Base-by-base conservation (phyloP, 2,888 invertebrate species). In the Pediacus dermestoides region DNA sequence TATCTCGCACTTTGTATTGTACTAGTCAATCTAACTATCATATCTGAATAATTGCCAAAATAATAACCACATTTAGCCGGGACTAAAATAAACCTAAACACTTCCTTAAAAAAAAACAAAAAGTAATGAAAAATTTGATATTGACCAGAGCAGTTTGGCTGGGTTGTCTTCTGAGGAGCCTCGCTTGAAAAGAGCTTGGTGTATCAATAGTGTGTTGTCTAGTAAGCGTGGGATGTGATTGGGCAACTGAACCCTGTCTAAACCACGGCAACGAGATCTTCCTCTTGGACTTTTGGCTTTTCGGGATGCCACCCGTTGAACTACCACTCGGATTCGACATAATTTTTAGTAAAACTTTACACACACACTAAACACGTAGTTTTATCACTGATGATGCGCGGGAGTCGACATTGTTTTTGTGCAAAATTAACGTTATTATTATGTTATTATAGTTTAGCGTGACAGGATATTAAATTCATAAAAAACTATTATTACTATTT, bases 201-300 rank as follows among this genome's bases (percentile, higher is more conserved):
- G 89, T 87, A 72, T 90, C 90, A 73, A 91, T 89, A 70, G 90
- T 90, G 68, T 90, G 89, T 69, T 90, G 90, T 37, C 90, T 79
- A 44, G 88, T 79, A 39, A 90, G 78, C 38, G 78, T 77, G 46
- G 84, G 82, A 70, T 85, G 88, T 35, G 80, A 77, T 57, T 79
- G 76, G 60, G 80, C 76, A 54, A 85, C 80, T 43, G 88, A 88
- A 58, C 81, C 81, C 70, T 89, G 88, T 35, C 89, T 77, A 71
- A 90, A 89, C 90, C 90, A 91, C 51, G 90, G 90, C 64, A 90
- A 72, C 37, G 89, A 90, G 58, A 90, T 90, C 71, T 90, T 91
- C 61, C 90, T 78, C 46, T 85, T 80, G 53, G 81, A 80, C 66
- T 85, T 87, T 64, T 81, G 78, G 69, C 74, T 77, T 41, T 64